Evolutionary conservation across 2,797 vertebrate species (phyloP).

Genomic region (Tragelaphus eurycerus): DNA sequence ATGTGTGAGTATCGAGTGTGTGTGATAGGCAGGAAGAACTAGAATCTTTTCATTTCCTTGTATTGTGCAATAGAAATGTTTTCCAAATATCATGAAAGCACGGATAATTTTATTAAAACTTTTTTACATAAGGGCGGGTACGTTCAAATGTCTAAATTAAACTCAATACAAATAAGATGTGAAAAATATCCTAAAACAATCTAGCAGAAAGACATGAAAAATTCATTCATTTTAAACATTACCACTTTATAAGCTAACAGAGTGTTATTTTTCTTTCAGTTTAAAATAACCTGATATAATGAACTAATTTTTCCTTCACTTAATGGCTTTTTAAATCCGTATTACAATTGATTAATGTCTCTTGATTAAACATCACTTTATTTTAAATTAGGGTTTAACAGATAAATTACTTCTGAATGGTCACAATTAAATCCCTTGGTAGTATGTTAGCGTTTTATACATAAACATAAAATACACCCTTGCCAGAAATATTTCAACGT

Average conservation of each 20-base stretch:
- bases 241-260: neutral
- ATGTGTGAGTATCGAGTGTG: neutral
- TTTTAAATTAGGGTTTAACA: slow-evolving; percentile 49
- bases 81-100: neutral
- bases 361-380: slow-evolving; percentile 47
- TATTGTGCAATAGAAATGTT: neutral
- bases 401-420: slow-evolving; percentile 46
- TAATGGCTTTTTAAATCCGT: slow-evolving; percentile 51
- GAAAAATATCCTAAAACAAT: slow-evolving; percentile 12
- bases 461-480: slow-evolving; percentile 2
- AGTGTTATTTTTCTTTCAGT: slow-evolving; percentile 20
- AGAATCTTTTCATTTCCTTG: neutral
- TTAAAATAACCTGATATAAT: slow-evolving; percentile 38
- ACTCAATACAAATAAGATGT: slow-evolving; percentile 25
- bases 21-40: neutral
- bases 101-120: neutral
- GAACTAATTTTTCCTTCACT: slow-evolving; percentile 34
- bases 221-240: neutral
- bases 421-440: neutral
- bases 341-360: slow-evolving; percentile 18
- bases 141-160: slow-evolving; percentile 3
- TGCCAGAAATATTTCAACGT: neutral
- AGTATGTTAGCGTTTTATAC: neutral
- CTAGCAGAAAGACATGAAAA: neutral
- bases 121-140: neutral